phyloP scores from a whole-genome alignment of 2,113 vertebrate species.

The Alethe castanea region DNA sequence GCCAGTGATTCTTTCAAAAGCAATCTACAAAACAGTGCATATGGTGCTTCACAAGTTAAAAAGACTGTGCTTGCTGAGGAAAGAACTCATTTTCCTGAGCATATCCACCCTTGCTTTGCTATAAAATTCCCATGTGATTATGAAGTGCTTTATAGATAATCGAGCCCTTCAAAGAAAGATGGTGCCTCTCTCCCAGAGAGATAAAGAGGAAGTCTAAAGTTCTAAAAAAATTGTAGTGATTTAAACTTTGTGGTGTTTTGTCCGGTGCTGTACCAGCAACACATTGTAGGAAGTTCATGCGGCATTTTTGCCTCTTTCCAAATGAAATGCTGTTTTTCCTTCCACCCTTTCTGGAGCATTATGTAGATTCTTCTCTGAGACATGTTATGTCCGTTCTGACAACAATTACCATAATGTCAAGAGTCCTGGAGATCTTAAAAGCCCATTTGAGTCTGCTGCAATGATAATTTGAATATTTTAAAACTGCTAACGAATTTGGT shows the following conservation, averaged over 20 bases:
- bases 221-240: background rate
- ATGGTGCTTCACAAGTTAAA: background rate
- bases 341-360: background rate
- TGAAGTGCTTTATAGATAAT: background rate
- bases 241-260: background rate
- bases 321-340: background rate
- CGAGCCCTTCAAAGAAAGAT: background rate
- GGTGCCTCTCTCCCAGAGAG: background rate
- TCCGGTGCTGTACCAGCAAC: background rate
- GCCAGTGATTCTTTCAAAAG: background rate
- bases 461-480: background rate
- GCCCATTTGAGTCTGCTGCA: background rate
- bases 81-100: background rate
- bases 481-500: background rate
- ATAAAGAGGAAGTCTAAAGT: background rate
- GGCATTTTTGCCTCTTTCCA: background rate
- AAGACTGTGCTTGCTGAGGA: background rate
- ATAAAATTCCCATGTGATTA: background rate
- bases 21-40: background rate
- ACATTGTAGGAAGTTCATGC: background rate
- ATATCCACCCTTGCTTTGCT: background rate
- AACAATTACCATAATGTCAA: conserved; percentile 1
- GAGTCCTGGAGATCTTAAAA: background rate
- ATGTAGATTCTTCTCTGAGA: background rate
- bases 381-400: background rate